Evolutionary conservation across 2,113 vertebrate genomes (phyloP).

Genomic region (Pionites leucogaster): DNA sequence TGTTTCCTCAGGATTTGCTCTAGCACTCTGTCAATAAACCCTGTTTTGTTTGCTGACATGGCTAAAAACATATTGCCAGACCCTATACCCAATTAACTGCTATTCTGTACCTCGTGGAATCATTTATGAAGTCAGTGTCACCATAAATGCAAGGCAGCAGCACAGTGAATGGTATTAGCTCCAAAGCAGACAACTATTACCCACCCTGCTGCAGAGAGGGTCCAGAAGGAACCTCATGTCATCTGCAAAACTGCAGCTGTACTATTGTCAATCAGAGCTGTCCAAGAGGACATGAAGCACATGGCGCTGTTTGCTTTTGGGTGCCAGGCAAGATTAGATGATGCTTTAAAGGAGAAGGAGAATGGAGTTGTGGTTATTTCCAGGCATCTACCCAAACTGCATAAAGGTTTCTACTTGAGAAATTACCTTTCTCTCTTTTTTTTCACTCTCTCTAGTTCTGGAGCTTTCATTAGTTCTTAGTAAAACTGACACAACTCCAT

Average conservation of each 20-base stretch:
- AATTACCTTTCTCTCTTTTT: neutral
- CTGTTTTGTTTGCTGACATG: neutral
- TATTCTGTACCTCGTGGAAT: neutral
- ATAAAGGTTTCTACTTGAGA: neutral
- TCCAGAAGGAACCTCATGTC: neutral
- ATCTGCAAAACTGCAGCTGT: neutral
- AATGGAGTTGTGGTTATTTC: neutral
- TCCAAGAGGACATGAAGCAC: neutral
- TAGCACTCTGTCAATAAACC: neutral
- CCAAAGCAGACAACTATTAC: neutral
- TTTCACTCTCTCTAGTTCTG: neutral
- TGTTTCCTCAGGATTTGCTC: neutral
- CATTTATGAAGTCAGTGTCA: neutral
- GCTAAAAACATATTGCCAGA: neutral
- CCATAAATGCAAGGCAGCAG: neutral
- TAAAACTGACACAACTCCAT: neutral
- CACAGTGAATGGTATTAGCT: neutral
- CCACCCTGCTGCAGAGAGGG: neutral
- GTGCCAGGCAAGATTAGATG: neutral
- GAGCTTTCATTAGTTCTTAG: neutral
- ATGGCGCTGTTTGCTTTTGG: neutral
- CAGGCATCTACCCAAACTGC: neutral
- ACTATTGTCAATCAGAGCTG: neutral
- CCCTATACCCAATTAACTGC: neutral
- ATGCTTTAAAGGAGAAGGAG: neutral